Percentiles rank a stretch among this genome's conserved stretches.
These are phyloP conservation scores for Tridacna crocea DNA, from an alignment of 2,888 invertebrate species.

Conservation along the genomic window DNA sequence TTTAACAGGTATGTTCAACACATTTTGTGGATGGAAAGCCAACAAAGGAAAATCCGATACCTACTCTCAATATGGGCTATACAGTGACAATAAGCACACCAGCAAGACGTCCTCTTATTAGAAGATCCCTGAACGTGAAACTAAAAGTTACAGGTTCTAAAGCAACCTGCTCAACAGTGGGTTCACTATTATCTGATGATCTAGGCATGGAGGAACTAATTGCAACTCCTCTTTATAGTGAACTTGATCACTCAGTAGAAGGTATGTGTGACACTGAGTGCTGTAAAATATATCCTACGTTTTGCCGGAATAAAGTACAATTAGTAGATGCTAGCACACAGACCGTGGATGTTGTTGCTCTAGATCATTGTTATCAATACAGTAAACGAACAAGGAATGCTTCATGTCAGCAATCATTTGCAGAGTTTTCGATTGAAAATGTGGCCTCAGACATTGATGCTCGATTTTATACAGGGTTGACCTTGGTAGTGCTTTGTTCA, in stretches of 20 bases:
- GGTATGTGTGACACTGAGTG: conserved; percentile 22
- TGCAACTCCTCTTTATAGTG: neutral
- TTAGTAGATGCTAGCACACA: conserved; percentile 42
- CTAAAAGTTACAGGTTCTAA: too few relatives aligned
- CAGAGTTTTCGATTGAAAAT: too few relatives aligned
- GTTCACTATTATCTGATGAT: neutral
- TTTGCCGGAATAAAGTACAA: conserved; percentile 32
- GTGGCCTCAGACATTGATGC: too few relatives aligned
- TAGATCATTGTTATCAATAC: too few relatives aligned
- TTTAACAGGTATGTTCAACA: too few relatives aligned
- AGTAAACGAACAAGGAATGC: too few relatives aligned
- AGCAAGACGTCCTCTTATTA: neutral
- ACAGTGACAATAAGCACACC: neutral
- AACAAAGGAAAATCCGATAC: conserved; percentile 6
- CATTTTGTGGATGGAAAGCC: conserved; percentile 17
- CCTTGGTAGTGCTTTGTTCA: too few relatives aligned
- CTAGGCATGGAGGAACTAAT: neutral
- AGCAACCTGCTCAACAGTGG: neutral
- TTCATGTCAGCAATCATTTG: too few relatives aligned
- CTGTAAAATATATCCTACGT: conserved; percentile 23
- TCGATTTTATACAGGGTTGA: too few relatives aligned
- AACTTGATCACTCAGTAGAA: neutral
- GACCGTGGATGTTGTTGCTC: conserved; percentile 41
- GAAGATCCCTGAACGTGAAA: neutral
- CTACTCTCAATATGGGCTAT: conserved; percentile 11